Conservation (phyloP, 2,888 invertebrate species). For the Uropetala carovei region DNA sequence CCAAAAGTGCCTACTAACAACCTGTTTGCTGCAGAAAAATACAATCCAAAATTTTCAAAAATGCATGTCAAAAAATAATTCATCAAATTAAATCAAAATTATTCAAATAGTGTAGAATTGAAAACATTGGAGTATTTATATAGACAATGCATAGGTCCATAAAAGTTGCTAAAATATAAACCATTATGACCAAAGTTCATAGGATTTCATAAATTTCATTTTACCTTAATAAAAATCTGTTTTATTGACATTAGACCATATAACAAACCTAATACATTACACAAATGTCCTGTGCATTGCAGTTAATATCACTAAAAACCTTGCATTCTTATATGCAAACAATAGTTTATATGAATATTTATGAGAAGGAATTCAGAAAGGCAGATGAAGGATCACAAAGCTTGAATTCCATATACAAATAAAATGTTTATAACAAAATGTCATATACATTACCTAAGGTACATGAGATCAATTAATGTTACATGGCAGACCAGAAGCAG, state of each 20-base stretch:
- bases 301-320: constrained; percentile 32
- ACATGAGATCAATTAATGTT: constrained; percentile 49
- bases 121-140: no score
- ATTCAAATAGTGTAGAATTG: no score
- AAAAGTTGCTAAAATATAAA: no score
- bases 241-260: constrained; percentile 44
- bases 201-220: no score
- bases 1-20: no score
- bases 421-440: constrained; percentile 28
- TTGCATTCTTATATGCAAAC: constrained; percentile 45
- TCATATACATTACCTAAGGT: not conserved
- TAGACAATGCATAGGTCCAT: no score
- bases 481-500: constrained; percentile 42
- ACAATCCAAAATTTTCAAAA: no score
- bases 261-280: constrained; percentile 50
- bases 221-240: constrained; percentile 9
- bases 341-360: constrained; percentile 9
- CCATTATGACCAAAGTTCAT: no score
- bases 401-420: constrained; percentile 23
- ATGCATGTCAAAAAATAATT: no score
- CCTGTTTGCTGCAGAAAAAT: no score
- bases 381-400: constrained; percentile 39
- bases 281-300: constrained; percentile 43
- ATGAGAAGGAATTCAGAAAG: constrained; percentile 31
- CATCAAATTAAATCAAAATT: no score